Evolutionary conservation across 2,113 vertebrate genomes (phyloP).

Genomic region (Platichthys stellatus): DNA sequence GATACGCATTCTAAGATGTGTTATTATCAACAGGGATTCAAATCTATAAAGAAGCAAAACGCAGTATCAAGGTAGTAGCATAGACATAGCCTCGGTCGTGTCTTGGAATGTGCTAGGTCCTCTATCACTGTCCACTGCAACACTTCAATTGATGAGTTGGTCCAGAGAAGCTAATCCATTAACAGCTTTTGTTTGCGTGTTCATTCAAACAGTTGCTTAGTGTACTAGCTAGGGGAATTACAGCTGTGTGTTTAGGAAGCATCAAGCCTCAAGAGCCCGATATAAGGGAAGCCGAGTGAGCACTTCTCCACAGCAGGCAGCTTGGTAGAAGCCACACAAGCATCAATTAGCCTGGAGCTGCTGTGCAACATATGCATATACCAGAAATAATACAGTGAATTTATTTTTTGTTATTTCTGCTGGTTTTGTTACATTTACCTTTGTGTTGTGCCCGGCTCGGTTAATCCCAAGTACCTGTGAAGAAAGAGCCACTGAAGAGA

Average conservation of each 20-base stretch:
- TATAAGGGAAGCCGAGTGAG: constrained; percentile 41
- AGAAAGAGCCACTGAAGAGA: constrained; percentile 72
- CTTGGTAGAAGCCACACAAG: constrained; percentile 32
- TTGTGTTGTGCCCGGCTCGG: constrained; percentile 60
- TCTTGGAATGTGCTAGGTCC: not conserved
- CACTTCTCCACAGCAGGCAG: constrained; percentile 47
- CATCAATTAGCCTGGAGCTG: constrained; percentile 47
- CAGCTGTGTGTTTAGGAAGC: constrained; percentile 56
- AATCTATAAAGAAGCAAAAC: too few species aligned
- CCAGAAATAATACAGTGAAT: constrained; percentile 13
- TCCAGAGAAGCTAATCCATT: constrained; percentile 18
- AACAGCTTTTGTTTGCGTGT: constrained; percentile 45
- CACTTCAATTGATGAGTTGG: constrained; percentile 14
- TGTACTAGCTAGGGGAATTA: constrained; percentile 51
- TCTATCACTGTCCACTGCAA: constrained; percentile 8
- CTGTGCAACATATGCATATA: constrained; percentile 37
- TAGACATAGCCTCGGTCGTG: not conserved
- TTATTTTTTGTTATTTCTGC: not conserved
- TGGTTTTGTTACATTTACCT: constrained; percentile 45
- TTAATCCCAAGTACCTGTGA: constrained; percentile 67
- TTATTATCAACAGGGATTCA: too few species aligned
- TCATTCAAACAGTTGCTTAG: constrained; percentile 44
- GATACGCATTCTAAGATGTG: too few species aligned
- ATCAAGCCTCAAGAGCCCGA: constrained; percentile 45
- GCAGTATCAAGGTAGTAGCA: too few species aligned